A percentile compares a stretch with the other conserved stretches of the same genome.
These are phyloP conservation scores for Lasiurus borealis DNA, from an alignment of 2,113 vertebrate species.

Conservation along the genomic window DNA sequence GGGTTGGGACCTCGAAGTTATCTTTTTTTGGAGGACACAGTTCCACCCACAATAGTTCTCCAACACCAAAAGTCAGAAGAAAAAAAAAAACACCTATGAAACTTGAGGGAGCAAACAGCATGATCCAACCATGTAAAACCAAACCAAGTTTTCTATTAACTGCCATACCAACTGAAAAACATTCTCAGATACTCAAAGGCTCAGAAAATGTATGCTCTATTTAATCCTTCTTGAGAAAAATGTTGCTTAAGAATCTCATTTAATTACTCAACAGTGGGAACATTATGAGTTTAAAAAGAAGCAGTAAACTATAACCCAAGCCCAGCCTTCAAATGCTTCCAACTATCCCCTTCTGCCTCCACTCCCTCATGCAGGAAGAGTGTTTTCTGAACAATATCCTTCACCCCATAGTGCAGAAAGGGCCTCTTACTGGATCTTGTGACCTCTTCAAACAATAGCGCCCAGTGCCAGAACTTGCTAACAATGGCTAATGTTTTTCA, in stretches of 20 bases:
- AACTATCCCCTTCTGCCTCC: neutral
- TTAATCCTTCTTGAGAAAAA: neutral
- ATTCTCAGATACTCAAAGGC: neutral
- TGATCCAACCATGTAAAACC: neutral
- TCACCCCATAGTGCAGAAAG: neutral
- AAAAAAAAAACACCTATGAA: neutral
- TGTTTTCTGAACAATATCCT: neutral
- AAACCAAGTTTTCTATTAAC: neutral
- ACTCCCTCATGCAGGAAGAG: slow-evolving; percentile 20
- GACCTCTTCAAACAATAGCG: slow-evolving; percentile 55
- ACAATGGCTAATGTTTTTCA: slow-evolving; percentile 57
- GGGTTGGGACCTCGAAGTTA: neutral
- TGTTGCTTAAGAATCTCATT: slow-evolving; percentile 41
- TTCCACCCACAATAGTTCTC: neutral
- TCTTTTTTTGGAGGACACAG: neutral
- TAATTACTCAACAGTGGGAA: neutral
- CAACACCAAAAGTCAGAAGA: neutral
- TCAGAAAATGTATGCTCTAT: neutral
- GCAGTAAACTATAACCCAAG: neutral
- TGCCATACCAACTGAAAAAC: neutral
- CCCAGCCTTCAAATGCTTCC: neutral
- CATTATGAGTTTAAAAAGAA: neutral
- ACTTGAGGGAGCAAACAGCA: neutral
- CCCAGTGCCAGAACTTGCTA: slow-evolving; percentile 40
- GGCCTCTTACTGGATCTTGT: slow-evolving; percentile 50